Base-by-base conservation (phyloP, 2,888 invertebrate genomes). In the Diachrysia chrysitis region DNA sequence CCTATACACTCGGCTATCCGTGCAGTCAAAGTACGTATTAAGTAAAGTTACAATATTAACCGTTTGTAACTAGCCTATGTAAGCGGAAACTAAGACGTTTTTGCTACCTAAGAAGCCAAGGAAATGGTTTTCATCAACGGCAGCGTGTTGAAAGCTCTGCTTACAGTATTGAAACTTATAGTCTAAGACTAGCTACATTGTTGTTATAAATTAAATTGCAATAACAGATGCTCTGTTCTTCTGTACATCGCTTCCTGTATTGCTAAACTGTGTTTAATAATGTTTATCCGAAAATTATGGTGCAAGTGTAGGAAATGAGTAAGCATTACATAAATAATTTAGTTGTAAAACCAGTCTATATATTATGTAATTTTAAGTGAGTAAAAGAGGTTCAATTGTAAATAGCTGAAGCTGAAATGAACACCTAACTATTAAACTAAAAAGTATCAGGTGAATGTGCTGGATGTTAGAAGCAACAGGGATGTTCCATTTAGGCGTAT, bases 101-200 rank as follows among this genome's bases (percentile, higher is more conserved):
- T 48, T 59, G 25, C 37, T n/a, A 17, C 1, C 35, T n/a, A 62
- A 66, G 35, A 69, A 69, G 66, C 42, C 51, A 29, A 48, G 57
- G 56, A 64, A 66, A 59, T 63, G 37, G 57, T 59, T 66, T 57
- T 19, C 66, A 69, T 76, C 54, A 65, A 61, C 64, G 69, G 62
- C 65, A 70, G 58, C 55, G 61, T 62, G 65, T 63, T 65, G 48
- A 65, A 14, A 42, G 51, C 19, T 32, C 61, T 59, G 61, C 61
- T 74, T 71, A 66, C 37, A 54, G 25, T 53, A 37, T 56, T 53
- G 21, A 63, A 46, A 21, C 25, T 53, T 7, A 2, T 58, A 23
- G 17, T 56, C 59, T 55, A 58, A 19, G 0, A 21, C 48, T 51
- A 51, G 48, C 21, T 21, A 51, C 21, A 51, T 21, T 51, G 48